Conservation (phyloP, 1,140 invertebrate genomes). For the Asobara japonica region DNA sequence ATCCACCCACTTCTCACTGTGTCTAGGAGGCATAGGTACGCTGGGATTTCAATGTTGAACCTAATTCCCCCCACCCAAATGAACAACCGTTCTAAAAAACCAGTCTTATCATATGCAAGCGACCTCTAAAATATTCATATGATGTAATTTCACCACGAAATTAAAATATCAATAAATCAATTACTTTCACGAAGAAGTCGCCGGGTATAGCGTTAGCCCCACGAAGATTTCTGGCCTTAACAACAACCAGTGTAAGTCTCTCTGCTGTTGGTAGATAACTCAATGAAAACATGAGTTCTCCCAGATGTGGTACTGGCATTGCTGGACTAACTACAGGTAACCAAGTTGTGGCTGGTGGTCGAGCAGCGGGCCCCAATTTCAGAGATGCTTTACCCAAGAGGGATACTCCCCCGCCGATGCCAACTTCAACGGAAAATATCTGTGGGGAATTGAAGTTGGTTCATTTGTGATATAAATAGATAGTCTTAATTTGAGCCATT, state of each 20-base stretch:
- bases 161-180: no score
- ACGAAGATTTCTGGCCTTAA: constrained; percentile 69
- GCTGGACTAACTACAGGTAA: constrained; percentile 63
- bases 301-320: constrained; percentile 71
- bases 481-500: not conserved
- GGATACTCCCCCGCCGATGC: constrained; percentile 39
- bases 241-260: constrained; percentile 70
- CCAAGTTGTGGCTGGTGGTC: constrained; percentile 67
- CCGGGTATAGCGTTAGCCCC: constrained; percentile 51
- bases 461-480: not conserved
- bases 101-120: not conserved
- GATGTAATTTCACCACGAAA: not conserved
- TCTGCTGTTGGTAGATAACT: constrained; percentile 71
- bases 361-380: constrained; percentile 62
- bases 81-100: constrained; percentile 18
- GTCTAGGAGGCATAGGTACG: no score
- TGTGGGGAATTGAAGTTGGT: constrained; percentile 32
- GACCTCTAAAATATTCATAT: not conserved
- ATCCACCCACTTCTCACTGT: no score
- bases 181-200: constrained; percentile 62
- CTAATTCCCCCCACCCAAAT: no score
- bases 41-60: no score
- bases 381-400: constrained; percentile 64
- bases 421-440: constrained; percentile 56
- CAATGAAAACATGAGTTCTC: constrained; percentile 71